phyloP scores from a whole-genome alignment of 2,888 invertebrate genomes.

The Philopedon plagiatum region DNA sequence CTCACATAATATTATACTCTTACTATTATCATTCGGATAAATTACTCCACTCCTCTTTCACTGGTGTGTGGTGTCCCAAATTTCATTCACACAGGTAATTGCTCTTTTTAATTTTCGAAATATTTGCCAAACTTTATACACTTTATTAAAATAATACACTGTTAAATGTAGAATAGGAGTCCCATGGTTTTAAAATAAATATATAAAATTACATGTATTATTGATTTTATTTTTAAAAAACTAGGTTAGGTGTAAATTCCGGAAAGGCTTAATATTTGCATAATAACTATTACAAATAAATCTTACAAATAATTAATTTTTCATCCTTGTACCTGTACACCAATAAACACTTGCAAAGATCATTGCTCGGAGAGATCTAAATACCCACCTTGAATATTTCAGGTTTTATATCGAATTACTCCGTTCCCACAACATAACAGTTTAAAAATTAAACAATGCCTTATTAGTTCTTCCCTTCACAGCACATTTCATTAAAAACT shows the following conservation, averaged over 20 bases:
- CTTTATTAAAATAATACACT: no score
- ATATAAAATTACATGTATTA: no score
- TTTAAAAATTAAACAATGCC: conserved; percentile 12
- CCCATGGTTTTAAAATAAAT: no score
- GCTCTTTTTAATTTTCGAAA: no score
- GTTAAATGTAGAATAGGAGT: no score
- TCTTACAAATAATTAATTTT: background rate
- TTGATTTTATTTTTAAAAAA: no score
- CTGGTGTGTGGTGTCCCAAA: no score
- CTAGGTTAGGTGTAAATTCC: conserved; percentile 6
- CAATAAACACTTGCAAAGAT: background rate
- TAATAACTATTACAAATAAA: background rate
- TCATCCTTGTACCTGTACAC: background rate
- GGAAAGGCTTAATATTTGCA: background rate
- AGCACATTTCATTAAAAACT: background rate
- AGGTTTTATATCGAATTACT: conserved; percentile 5
- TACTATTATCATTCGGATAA: no score
- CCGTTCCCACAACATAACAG: conserved; percentile 32
- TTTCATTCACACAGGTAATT: no score
- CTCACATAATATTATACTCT: no score
- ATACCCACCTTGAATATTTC: conserved; percentile 18
- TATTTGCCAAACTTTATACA: no score
- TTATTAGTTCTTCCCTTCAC: conserved; percentile 14
- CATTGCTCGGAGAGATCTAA: background rate
- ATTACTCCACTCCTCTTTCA: no score